Base-by-base conservation (phyloP, 2,888 invertebrate species). In the Drosophila sordidula region DNA sequence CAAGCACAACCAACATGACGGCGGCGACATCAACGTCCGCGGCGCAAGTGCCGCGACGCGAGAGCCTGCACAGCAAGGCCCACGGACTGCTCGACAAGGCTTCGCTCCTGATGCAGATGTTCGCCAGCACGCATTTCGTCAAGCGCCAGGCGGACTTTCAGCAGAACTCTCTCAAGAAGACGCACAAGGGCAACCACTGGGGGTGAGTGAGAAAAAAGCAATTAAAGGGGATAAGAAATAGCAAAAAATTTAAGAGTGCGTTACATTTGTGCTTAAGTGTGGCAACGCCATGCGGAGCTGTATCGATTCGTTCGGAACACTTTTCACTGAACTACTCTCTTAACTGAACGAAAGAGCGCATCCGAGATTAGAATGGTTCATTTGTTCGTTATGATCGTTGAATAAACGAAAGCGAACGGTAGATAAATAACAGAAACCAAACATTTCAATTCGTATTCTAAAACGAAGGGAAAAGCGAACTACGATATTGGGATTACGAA, bases 81-180 rank as follows among this genome's bases (percentile, higher is more conserved):
- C 91, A 92, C 26, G 89, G 90, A 5, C 94, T 98, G 44, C 95
- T 98, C 92, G 96, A 96, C 89, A 96, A 97, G 92, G 97, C 98
- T 0, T 95, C 98, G 14, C 95, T 97, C 14, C 93, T 99, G 29
- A 94, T 99, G 90, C 98, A 99, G 92, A 97, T 99, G 94, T 98
- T 98, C 91, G 95, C 97, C 25, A 95, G 97, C 44, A 95, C 98
- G 39, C 98, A 99, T 90, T 95, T 99, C 90, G 97, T 98, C n/a
- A 97, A 97, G 12, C 92, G 93, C 3, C 87, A 87, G 41, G 93
- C 93, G 62, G 88, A 83, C 44, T 96, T 95, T 88, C 95, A 95
- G 83, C 95, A 95, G 85, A 97, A 96, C 91, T 95, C 96, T 59
- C 94, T 97, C 50, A 98, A 98, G 91, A 96, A 96, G 80, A 96